Conservation (phyloP, 2,797 vertebrate genomes). For the Fistularia tabacaria region DNA sequence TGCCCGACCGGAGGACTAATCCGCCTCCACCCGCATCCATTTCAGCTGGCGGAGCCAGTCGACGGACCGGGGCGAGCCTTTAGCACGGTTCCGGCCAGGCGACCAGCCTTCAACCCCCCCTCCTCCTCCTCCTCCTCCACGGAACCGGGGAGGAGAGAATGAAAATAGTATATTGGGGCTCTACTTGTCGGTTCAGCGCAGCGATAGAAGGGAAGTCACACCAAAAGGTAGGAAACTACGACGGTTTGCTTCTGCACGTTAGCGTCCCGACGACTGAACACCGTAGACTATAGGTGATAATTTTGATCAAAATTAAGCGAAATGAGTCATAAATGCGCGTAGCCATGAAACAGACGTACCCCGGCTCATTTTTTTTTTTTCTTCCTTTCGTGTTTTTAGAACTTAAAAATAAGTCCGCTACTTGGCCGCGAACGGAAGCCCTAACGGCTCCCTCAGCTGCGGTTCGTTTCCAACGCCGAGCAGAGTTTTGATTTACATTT, state of each 20-base stretch:
- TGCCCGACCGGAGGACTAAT: neutral
- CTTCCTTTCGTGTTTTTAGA: no score
- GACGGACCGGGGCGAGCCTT: slow-evolving; percentile 2
- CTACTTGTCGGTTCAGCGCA: slow-evolving; percentile 33
- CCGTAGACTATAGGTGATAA: no score
- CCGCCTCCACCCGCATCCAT: slow-evolving; percentile 22
- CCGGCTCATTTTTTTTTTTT: no score
- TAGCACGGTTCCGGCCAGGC: neutral
- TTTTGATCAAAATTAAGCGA: no score
- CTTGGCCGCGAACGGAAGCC: no score
- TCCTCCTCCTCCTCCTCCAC: slow-evolving; percentile 8
- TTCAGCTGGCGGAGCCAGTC: slow-evolving; percentile 2
- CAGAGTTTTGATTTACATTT: no score
- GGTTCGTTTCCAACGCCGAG: no score
- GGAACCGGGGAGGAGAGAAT: slow-evolving; percentile 47
- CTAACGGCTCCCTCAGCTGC: no score
- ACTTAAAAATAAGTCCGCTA: no score
- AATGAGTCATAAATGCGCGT: no score
- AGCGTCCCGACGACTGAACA: neutral
- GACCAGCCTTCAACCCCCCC: neutral
- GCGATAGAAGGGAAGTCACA: slow-evolving; percentile 30
- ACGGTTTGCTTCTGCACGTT: neutral
- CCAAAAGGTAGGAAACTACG: slow-evolving; percentile 51
- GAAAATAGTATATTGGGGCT: slow-evolving; percentile 52
- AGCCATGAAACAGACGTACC: no score